Evolutionary conservation across 2,113 vertebrate species (phyloP), one percentile per base, ranked within the genome.

Genomic region (Lethenteron camtschaticum): DNA sequence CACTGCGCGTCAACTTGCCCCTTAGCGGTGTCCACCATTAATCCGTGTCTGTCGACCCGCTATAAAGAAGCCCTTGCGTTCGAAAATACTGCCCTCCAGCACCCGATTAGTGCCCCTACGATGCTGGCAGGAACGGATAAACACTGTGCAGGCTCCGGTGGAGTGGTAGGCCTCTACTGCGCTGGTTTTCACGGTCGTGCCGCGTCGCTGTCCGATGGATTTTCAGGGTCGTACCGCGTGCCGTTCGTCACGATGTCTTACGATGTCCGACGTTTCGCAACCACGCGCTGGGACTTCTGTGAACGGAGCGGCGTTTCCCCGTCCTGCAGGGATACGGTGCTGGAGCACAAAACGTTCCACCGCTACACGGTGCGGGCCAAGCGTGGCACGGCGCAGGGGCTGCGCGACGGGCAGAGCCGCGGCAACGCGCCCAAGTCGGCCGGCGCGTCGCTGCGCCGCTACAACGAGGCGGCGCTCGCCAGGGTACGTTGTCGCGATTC

Each of bases 341-440:
- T 89, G 71, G 79, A 82, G 69, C 94, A 96, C 76, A 96, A 96
- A 80, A 96, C 92, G 2, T 94, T 96, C 75, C 92, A 99, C 73
- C 83, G 89, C 4, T 99, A 96, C 76, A 96, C 90, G 0, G 90
- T 96, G 68, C 77, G 90, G 74, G 90, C 92, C 3, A 89, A 88
- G 71, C 78, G 84, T 13, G 94, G 94, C 73, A 89, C 82, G 0
- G 80, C 84, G 14, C 94, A 99, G 79, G 81, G 86, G 7, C 75
- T 88, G 10, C 73, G 77, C 18, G 90, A 99, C 11, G 81, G 85
- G 69, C 84, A 85, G 77, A 87, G 81, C 70, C 80, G 81, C 2
- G 78, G 82, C 7, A 79, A 83, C 1, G 70, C 76, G 0, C 82
- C 86, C 1, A 85, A 81, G 69, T 99, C 90, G 0, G 90, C 89